These are phyloP conservation scores for Dynastes grantii DNA, from an alignment of 2,888 invertebrate species.

Conservation along the genomic window DNA sequence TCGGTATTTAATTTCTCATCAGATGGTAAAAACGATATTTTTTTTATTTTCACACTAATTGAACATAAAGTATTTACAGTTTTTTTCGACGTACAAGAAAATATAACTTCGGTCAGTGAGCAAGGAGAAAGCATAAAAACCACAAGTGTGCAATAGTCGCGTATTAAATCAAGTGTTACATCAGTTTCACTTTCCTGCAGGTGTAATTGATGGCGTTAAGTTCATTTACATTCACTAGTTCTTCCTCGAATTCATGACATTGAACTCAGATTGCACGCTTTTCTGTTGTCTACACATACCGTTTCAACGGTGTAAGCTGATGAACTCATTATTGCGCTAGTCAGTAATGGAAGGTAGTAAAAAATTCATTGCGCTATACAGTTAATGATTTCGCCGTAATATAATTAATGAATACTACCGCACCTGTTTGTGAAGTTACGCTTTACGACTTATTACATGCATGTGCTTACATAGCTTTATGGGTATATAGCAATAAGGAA, in stretches of 20 bases:
- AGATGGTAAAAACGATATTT: neutral
- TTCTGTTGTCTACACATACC: neutral
- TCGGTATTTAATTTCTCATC: neutral
- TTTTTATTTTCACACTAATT: neutral
- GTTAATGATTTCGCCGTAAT: no score
- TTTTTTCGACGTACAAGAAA: neutral
- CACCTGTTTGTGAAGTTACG: no score
- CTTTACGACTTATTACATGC: no score
- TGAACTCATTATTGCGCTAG: neutral
- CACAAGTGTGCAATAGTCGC: neutral
- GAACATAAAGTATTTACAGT: neutral
- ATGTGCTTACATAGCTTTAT: no score
- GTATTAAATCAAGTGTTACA: neutral
- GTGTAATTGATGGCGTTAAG: neutral
- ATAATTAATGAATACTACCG: no score
- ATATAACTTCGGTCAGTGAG: neutral
- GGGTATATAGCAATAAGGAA: no score
- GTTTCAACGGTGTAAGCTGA: neutral
- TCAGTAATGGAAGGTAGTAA: no score
- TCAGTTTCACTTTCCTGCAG: slow-evolving; percentile 37
- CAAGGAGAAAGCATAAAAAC: slow-evolving; percentile 31
- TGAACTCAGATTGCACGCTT: slow-evolving; percentile 1
- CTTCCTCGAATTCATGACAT: slow-evolving; percentile 8
- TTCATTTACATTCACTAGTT: slow-evolving; percentile 21
- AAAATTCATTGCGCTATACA: no score